Evolutionary conservation across 2,113 vertebrate species (phyloP).

Genomic region (Cyanoramphus novaezelandiae): DNA sequence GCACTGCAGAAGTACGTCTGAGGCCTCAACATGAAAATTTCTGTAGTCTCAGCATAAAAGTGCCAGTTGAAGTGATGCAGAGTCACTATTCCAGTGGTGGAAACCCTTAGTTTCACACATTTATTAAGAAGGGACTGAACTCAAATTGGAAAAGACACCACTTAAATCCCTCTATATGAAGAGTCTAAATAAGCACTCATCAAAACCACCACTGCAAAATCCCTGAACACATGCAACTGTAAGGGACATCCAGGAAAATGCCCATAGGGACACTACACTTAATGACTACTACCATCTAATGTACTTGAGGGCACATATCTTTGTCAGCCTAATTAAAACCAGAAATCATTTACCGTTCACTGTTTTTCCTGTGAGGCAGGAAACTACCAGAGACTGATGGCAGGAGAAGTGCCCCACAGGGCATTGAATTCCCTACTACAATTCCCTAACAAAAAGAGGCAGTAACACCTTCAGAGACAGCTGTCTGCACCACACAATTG

Average conservation of each 20-base stretch:
- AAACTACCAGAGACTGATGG: background rate
- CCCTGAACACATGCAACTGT: background rate
- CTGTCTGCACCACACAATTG: background rate
- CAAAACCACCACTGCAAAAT: background rate
- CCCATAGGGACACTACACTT: background rate
- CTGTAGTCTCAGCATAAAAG: background rate
- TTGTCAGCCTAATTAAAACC: constrained; percentile 49
- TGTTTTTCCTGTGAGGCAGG: background rate
- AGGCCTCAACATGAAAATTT: background rate
- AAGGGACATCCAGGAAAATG: background rate
- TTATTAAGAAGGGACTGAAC: background rate
- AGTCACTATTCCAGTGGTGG: background rate
- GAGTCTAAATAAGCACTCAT: background rate
- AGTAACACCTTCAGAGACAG: background rate
- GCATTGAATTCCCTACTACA: background rate
- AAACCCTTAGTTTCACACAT: background rate
- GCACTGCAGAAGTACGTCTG: background rate
- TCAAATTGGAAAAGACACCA: background rate
- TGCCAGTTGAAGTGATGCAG: background rate
- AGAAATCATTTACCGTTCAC: background rate
- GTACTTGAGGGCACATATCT: background rate
- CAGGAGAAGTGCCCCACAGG: background rate
- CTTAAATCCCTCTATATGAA: background rate
- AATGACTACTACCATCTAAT: background rate
- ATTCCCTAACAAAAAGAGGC: background rate